A percentile compares a stretch with the other conserved stretches of the same genome.
Evolutionary conservation across 2,113 vertebrate genomes (phyloP).

Genomic region (Apteryx owenii): DNA sequence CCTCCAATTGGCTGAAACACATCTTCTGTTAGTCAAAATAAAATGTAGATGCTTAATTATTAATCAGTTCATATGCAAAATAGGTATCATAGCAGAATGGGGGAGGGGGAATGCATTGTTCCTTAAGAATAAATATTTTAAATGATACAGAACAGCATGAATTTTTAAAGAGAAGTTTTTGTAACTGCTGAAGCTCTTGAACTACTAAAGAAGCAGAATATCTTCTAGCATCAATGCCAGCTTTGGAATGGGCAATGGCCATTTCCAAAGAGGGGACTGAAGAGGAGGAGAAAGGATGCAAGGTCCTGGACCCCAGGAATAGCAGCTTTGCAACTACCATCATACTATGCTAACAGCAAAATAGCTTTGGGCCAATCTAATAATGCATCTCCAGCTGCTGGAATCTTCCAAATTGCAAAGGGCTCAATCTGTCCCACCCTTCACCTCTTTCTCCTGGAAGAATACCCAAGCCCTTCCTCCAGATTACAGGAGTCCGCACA

Average conservation of each 20-base stretch:
- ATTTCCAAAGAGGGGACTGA: neutral
- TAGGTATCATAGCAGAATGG: conserved; percentile 52
- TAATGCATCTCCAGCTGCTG: neutral
- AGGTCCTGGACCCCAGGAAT: neutral
- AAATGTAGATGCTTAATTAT: conserved; percentile 65
- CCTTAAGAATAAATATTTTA: conserved; percentile 74
- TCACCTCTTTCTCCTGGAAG: neutral
- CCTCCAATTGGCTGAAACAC: neutral
- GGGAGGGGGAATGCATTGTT: conserved; percentile 33
- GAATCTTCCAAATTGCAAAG: neutral
- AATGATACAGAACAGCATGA: conserved; percentile 63
- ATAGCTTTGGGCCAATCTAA: neutral
- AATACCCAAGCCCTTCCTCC: neutral
- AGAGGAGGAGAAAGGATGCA: neutral
- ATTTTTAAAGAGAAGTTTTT: conserved; percentile 65
- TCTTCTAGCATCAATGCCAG: neutral
- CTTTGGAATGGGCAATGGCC: neutral
- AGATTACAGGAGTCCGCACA: neutral
- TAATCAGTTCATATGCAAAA: conserved; percentile 71
- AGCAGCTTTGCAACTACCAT: neutral
- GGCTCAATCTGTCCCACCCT: neutral
- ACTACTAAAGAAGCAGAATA: conserved; percentile 21
- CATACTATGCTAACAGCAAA: neutral
- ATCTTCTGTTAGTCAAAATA: conserved; percentile 55
- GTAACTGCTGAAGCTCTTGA: conserved; percentile 42